Percentiles rank a stretch among this genome's conserved stretches.
Conservation (phyloP, 2,113 vertebrate genomes). For the Chloropsis hardwickii region DNA sequence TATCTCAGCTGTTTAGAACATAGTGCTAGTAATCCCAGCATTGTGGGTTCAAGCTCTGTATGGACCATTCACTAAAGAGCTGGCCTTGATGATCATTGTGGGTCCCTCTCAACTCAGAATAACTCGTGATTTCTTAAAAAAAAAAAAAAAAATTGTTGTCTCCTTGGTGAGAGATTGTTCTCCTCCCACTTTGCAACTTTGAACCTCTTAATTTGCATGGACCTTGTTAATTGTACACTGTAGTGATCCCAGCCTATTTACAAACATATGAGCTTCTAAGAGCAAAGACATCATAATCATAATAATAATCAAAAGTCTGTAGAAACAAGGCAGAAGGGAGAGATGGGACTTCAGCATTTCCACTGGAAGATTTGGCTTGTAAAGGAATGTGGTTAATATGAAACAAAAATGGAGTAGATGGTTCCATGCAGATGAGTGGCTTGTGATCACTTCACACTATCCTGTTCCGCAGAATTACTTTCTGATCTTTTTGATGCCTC, state of each 20-base stretch:
- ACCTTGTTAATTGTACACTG: background rate
- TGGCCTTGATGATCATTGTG: background rate
- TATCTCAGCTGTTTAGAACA: background rate
- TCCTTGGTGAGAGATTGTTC: background rate
- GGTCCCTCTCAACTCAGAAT: background rate
- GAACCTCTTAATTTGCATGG: background rate
- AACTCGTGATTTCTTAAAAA: background rate
- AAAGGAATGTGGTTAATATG: background rate
- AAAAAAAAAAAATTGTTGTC: background rate
- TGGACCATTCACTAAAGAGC: background rate
- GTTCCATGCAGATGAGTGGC: background rate
- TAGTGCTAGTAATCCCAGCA: background rate
- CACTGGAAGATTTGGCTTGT: background rate
- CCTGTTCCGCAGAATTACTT: background rate
- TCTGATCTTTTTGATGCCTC: background rate
- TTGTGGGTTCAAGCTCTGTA: background rate
- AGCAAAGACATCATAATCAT: background rate
- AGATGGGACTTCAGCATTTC: background rate
- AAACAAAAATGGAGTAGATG: background rate
- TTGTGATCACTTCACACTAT: background rate
- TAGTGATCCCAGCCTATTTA: background rate
- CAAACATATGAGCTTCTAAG: background rate
- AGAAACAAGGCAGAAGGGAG: background rate
- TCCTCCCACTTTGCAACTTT: background rate
- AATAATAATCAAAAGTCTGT: background rate